phyloP scores from a whole-genome alignment of 2,113 vertebrate genomes.

The Aplodontia rufa region DNA sequence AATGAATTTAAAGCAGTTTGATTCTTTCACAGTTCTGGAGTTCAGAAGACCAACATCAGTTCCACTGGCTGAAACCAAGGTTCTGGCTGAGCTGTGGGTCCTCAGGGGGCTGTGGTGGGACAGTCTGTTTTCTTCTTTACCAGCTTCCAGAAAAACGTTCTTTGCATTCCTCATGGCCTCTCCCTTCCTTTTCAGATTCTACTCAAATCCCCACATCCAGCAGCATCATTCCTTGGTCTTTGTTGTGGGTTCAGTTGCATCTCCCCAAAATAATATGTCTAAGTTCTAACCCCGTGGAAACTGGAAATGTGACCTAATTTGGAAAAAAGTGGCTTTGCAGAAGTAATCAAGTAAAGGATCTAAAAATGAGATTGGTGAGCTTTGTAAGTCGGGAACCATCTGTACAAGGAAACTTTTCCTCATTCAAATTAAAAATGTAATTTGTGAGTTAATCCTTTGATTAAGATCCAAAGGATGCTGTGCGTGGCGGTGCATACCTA shows the following conservation, averaged over 20 bases:
- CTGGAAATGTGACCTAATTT: too few relatives aligned
- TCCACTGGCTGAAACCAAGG: neutral
- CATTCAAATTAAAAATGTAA: slow-evolving; percentile 5
- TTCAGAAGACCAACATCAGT: neutral
- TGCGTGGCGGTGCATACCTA: too few relatives aligned
- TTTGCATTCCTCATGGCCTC: neutral
- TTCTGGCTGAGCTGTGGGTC: too few relatives aligned
- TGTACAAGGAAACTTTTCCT: neutral
- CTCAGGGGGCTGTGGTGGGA: neutral
- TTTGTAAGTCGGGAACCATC: too few relatives aligned
- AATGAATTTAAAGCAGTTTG: neutral
- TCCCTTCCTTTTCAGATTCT: neutral
- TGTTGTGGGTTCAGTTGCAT: neutral
- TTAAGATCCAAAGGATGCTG: too few relatives aligned
- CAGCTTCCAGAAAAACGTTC: neutral
- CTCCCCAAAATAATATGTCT: neutral
- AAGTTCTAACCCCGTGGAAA: neutral
- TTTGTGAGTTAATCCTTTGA: neutral
- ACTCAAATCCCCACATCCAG: neutral
- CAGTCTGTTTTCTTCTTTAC: neutral
- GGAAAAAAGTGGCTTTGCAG: too few relatives aligned
- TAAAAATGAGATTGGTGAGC: too few relatives aligned
- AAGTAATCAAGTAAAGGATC: too few relatives aligned
- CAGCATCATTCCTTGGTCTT: neutral
- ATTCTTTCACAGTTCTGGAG: neutral